Base-by-base conservation (phyloP, 1,140 invertebrate genomes). In the Cyclargus thomasi region DNA sequence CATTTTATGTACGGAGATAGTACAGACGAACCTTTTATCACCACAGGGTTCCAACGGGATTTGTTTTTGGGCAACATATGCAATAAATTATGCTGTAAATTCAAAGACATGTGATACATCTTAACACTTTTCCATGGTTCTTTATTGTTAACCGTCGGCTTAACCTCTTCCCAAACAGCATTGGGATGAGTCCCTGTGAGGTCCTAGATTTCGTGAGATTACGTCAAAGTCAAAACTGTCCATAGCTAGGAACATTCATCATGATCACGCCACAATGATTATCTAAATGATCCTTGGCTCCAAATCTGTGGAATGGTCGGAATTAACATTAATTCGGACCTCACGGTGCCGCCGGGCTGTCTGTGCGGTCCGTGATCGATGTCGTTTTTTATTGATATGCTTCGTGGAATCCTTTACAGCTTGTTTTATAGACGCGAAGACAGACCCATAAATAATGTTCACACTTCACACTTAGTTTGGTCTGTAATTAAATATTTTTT, bases 331-430 rank as follows among this genome's bases (percentile, higher is more conserved):
- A 67, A 62, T 71, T 71, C 68, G 64, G 57, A 63, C 63, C 62
- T 64, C 35, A 63, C 21, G 64, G 75, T 29, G 29, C 79, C 76
- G 81, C 81, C 81, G 75, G 71, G 72, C 79, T 74, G 81, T 83
- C 81, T 83, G 47, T 59, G 63, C 20, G 55, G 55, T 59, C 55
- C 55, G 55, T 59, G 55, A 22, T 53, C 17, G 53, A 66, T 21
- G 22, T 29, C 22, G n/a, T 57, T 55, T 57, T 57, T 17, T 57
- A 21, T 59, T 59, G 3, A 55, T 18, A 55, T 17, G 55, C 20
- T 59, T 59, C 55, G 18, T 59, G 55, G 55, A 20, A 59, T 21
- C 18, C 55, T 47, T 59, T 10, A 59, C 55, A 59, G 55, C 53
- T 17, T 18, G 53, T 59, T 59, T 59, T 59, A 59, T 59, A 59